These are phyloP conservation scores for Squalus acanthias DNA, from an alignment of 2,797 vertebrate species.

Conservation along the genomic window DNA sequence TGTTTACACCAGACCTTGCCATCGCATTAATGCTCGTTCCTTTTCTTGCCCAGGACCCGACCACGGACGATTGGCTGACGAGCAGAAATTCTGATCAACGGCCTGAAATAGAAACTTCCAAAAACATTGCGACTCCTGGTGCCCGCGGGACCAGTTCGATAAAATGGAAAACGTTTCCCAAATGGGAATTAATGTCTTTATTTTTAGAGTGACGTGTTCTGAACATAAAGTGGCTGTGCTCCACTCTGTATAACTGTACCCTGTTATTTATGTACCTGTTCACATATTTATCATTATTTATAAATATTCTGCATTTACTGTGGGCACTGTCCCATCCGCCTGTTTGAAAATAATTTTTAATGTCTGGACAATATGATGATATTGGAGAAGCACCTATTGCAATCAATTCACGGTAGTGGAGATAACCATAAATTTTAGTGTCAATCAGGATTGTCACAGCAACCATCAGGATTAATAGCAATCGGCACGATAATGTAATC, in stretches of 20 bases:
- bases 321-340: not conserved
- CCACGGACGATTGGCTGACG: not conserved
- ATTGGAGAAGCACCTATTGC: not conserved
- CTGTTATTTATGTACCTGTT: not conserved
- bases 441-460: no score
- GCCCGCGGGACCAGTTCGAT: not conserved
- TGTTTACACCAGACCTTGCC: no score
- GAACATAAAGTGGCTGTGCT: no score
- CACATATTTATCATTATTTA: not conserved
- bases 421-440: no score
- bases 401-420: not conserved
- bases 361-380: not conserved
- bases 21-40: not conserved
- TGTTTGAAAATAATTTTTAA: not conserved
- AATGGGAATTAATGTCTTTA: no score
- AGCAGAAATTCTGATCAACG: not conserved
- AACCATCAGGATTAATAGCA: no score
- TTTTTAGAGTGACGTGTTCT: no score
- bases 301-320: not conserved
- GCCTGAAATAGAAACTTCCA: not conserved
- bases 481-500: no score
- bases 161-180: not conserved
- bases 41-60: not conserved
- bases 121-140: not conserved
- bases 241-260: not conserved